These are phyloP conservation scores for Pseudococcus viburni DNA, from an alignment of 2,888 invertebrate species.

Conservation along the genomic window DNA sequence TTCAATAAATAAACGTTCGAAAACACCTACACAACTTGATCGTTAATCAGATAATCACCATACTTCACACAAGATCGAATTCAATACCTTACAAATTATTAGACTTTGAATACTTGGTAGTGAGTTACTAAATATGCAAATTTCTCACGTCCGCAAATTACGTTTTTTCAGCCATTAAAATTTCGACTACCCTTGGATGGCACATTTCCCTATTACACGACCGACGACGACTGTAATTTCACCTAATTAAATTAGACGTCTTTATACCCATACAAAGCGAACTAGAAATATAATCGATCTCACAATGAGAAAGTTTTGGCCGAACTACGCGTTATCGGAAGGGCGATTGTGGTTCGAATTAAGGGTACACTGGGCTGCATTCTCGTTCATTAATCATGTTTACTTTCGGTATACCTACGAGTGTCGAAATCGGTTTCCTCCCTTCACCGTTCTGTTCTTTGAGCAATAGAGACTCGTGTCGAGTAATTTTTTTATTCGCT, in stretches of 20 bases:
- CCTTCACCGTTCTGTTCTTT: neutral
- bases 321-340: neutral
- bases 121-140: neutral
- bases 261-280: neutral
- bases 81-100: no score
- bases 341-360: constrained; percentile 28
- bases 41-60: no score
- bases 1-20: no score
- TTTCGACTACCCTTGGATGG: neutral
- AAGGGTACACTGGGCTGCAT: neutral
- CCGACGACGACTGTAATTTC: constrained; percentile 2
- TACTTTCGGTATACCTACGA: neutral
- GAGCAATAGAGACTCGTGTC: neutral
- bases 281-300: constrained; percentile 22
- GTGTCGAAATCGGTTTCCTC: neutral
- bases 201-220: neutral
- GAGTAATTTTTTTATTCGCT: neutral
- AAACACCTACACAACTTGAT: no score
- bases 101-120: no score
- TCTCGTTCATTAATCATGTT: constrained; percentile 35
- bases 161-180: neutral
- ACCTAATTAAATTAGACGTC: constrained; percentile 29
- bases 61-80: no score
- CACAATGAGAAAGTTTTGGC: constrained; percentile 8
- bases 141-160: neutral